Evolutionary conservation across 1,140 invertebrate species (phyloP), one percentile per base, ranked within the genome.

Genomic region (Penaeus vannamei): DNA sequence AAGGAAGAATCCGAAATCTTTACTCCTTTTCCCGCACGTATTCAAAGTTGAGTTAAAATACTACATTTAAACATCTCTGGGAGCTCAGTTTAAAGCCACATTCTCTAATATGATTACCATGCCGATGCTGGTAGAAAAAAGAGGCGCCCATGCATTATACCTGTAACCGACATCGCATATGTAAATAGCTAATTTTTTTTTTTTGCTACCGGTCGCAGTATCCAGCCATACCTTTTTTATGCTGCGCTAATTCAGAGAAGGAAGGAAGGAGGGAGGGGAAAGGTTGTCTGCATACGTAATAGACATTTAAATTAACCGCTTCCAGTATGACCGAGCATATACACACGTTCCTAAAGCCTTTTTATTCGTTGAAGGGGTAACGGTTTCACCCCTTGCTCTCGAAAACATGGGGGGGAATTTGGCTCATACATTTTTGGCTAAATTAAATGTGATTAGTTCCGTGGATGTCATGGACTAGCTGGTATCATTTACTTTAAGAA

Each of bases 251-350:
- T 81, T 87, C 86, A 82, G 86, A 82, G 79, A 82, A 83, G 79
- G 86, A 80, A 72, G 53, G 53, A 53, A 53, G 53, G 53, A 53
- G 53, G 53, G 53, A 53, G 53, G 53, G 53, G 53, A 64, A 53
- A 62, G 86, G 86, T 62, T 87, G 62, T 87, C 86, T 87, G 86
- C 86, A 87, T 87, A 87, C 42, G 79, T 87, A 87, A 87, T 83
- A 69, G 79, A 69, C 86, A 87, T 87, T 87, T 87, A 87, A 87
- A 87, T 87, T 87, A 83, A 72, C 77, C 79, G 60, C 79, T 87
- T 66, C 79, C 86, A 62, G 79, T 87, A 81, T 32, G 85, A 59
- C 32, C 86, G 62, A 64, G 61, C 62, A 53, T 72, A 82, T 81
- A 69, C 79, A 76, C 46, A 82, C 80, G 61, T 82, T 69, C 61